Percentiles rank a stretch among this genome's conserved stretches.
These are phyloP conservation scores for Gandaritis pyraliata DNA, from an alignment of 2,888 invertebrate genomes.

Conservation along the genomic window DNA sequence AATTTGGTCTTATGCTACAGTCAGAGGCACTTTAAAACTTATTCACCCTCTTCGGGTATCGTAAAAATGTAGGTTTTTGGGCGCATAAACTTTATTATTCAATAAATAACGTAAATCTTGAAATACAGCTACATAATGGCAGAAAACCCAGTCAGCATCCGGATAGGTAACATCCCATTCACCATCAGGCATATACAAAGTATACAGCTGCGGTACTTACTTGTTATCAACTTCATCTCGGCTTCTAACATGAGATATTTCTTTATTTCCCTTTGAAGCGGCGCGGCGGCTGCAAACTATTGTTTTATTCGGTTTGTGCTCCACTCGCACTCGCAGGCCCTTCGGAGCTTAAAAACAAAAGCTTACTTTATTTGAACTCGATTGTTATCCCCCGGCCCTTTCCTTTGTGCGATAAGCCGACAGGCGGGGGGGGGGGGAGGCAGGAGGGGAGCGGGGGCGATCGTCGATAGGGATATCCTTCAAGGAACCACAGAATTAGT, in stretches of 20 bases:
- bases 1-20: too few species aligned
- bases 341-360: conserved; percentile 50
- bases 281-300: conserved; percentile 38
- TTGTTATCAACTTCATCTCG: neutral
- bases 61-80: too few species aligned
- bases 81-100: too few species aligned
- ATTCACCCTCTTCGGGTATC: too few species aligned
- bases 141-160: too few species aligned
- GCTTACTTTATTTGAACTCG: conserved; percentile 58
- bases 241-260: conserved; percentile 35
- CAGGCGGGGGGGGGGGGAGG: conserved; percentile 21
- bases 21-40: too few species aligned
- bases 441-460: neutral
- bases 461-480: conserved; percentile 50
- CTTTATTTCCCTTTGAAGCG: conserved; percentile 34
- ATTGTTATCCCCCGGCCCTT: conserved; percentile 50
- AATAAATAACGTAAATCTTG: too few species aligned
- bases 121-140: neutral
- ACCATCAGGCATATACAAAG: too few species aligned
- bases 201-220: neutral
- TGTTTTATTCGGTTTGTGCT: conserved; percentile 43
- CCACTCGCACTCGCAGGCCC: conserved; percentile 14
- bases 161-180: too few species aligned
- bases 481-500: conserved; percentile 25
- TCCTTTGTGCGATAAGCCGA: conserved; percentile 55